Evolutionary conservation across 2,797 vertebrate species (phyloP), one percentile per base, ranked within the genome.

Genomic region (Thaleichthys pacificus): DNA sequence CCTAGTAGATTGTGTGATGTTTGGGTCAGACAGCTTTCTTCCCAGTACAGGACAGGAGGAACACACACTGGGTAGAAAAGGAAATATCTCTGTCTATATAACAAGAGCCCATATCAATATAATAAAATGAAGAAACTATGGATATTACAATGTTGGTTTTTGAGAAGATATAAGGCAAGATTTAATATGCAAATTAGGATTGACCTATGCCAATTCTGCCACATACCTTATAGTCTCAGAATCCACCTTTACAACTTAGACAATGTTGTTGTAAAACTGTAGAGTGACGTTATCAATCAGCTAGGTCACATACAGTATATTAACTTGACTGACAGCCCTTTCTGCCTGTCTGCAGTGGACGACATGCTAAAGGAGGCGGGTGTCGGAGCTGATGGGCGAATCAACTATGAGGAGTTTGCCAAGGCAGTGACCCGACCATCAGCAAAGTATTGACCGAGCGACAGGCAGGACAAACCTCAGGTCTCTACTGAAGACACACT

Each of bases 401-500:
- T 97, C 51, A 85, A 91, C 67, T 96, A 95, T 0, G 89, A 95
- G 3, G 91, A 93, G 4, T 95, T 97, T 1, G 91, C 93, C 62
- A 90, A 19, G 28, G 86, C 51, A 14, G 81, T 97, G 49, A 92
- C 91, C 0, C 86, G 86, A 0, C 91, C 91, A 0, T 3, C 35
- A 0, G 35, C 2, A 0, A 90, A 92, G 67, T 90, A 89, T 74
- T 95, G 83, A 94, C 1, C 0, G 0, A 3, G 7, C 28, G 3
- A 28, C 67, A 24, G 12, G 30, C 54, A 12, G 12, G 1, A 28
- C 12, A 58, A 3, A 8, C 26, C 19, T 19, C 30, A 22, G 3
- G 22, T 11, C 15, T 69, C 19, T n/a, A 22, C 56, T 69, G 54
- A 22, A 7, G 3, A 58, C n/a, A n/a, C 35, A 26, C 26, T 62